Evolutionary conservation across 92 coral and sea anemone species (phyloP), one percentile per base, ranked within the genome.

Genomic region (Palythoa heliodiscus): DNA sequence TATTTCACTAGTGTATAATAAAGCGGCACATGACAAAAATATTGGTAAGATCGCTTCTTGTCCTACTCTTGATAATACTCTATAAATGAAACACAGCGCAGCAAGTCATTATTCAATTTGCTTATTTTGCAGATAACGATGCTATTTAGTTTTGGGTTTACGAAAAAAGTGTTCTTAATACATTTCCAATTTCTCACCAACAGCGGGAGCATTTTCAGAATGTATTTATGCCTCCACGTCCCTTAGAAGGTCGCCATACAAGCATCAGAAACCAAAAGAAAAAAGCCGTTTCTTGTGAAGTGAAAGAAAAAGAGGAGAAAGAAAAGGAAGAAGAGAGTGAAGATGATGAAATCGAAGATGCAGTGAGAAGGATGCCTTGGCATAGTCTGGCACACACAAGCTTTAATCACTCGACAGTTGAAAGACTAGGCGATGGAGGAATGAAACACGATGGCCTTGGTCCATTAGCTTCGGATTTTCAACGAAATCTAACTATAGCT

Each of bases 201-300:
- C 91, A 94, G 98, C 90, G 78, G 75, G 98, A 94, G 69, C 95
- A 92, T 78, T 94, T 94, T 87, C 87, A 77, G 61, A 94, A 90
- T 74, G 85, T 92, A 66, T 92, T 92, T 78, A 82, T 47, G 39
- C 90, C 91, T 5, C 92, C 98, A 54, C 86, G 88, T 7, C 93
- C 95, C 4, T 90, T 94, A 11, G 98, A 92, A 73, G 98, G 98
- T 15, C 98, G 98, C 14, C 90, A 86, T 76, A 90, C 95, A 24
- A 85, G 89, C 54, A 61, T 94, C 12, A 88, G 95, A 77, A 92
- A 86, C 79, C 88, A 89, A 29, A 55, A 43, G 50, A 88, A 84
- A 53, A 92, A 79, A 43, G 83, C 88, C 0, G 78, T 88, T 24
- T 87, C 89, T 40, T 88, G 91, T 0, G 78, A 88, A 19, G 93